Conservation (phyloP, 2,113 vertebrate species). For the Cyanoramphus novaezelandiae region DNA sequence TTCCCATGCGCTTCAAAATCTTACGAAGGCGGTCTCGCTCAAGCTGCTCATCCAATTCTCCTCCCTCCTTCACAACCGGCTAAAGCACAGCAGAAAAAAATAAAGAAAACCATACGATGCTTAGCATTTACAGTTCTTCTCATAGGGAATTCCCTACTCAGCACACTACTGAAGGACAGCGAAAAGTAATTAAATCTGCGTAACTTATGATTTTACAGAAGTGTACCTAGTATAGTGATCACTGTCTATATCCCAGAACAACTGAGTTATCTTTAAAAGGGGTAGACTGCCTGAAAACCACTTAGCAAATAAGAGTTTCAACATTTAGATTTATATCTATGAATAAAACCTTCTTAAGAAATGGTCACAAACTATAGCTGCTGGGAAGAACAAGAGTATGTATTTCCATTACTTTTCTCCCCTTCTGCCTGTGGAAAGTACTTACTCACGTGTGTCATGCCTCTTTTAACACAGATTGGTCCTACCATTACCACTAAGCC, state of each 20-base stretch:
- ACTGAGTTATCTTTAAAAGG: neutral
- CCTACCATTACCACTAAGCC: neutral
- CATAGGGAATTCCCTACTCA: neutral
- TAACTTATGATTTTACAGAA: neutral
- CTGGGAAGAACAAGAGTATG: neutral
- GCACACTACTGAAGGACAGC: neutral
- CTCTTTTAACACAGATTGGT: neutral
- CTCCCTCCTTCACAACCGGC: slow-evolving; percentile 81
- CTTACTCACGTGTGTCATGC: neutral
- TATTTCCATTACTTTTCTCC: neutral
- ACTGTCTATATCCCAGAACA: neutral
- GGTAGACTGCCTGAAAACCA: neutral
- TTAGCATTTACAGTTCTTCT: neutral
- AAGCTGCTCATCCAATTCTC: slow-evolving; percentile 81
- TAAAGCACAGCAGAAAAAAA: slow-evolving; percentile 53
- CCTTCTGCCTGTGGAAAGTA: neutral
- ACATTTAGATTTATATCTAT: neutral
- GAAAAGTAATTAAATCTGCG: neutral
- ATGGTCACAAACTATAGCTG: neutral
- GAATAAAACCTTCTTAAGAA: neutral
- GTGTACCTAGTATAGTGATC: neutral
- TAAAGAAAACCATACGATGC: neutral
- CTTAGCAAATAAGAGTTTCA: neutral
- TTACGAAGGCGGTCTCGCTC: slow-evolving; percentile 88
- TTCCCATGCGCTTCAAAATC: slow-evolving; percentile 89